phyloP scores from a whole-genome alignment of 1,140 invertebrate species.

The Bombus sibiricus region DNA sequence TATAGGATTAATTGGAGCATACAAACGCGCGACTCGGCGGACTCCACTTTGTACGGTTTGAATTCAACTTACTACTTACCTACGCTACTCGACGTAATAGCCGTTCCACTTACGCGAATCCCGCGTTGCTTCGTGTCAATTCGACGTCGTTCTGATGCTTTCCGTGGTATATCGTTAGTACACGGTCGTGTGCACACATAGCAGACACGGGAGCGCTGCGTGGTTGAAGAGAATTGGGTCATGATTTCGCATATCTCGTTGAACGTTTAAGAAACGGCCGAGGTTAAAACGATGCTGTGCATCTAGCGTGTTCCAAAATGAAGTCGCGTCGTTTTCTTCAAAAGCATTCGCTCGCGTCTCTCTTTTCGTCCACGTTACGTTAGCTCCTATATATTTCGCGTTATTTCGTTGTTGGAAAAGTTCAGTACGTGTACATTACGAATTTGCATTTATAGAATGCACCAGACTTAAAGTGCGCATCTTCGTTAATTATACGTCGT shows the following conservation, averaged over 20 bases:
- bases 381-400: no score
- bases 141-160: conserved; percentile 24
- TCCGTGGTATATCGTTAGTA: conserved; percentile 45
- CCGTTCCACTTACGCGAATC: conserved; percentile 56
- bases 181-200: neutral
- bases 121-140: conserved; percentile 39
- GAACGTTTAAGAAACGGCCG: conserved; percentile 13
- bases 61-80: conserved; percentile 56
- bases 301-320: neutral
- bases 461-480: neutral
- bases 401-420: neutral
- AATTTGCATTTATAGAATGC: neutral
- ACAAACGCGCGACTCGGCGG: conserved; percentile 5
- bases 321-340: neutral
- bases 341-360: neutral
- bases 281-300: conserved; percentile 11
- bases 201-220: neutral
- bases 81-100: conserved; percentile 41
- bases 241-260: conserved; percentile 44
- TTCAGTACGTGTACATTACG: neutral
- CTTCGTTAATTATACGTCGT: no score
- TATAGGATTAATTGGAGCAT: conserved; percentile 52
- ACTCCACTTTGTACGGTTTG: conserved; percentile 46
- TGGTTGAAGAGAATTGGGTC: conserved; percentile 51
- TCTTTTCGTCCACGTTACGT: neutral